A percentile compares a stretch with the other conserved stretches of the same genome.
These are phyloP conservation scores for Hydriomena furcata DNA, from an alignment of 2,888 invertebrate species.

Conservation along the genomic window DNA sequence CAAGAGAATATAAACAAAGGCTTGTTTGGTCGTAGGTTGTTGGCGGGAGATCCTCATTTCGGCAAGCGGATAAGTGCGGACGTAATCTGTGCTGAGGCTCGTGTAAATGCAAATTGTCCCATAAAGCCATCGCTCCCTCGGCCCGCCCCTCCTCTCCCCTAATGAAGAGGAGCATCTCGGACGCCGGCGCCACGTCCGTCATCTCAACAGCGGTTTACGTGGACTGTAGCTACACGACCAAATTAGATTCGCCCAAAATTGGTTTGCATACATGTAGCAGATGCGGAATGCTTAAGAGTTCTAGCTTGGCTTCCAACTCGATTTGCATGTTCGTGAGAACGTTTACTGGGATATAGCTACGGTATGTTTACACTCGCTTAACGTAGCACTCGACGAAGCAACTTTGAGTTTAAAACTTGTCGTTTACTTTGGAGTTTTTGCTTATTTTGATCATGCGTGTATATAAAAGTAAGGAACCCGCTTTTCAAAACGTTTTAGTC, in stretches of 20 bases:
- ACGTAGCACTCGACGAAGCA: slow-evolving; percentile 17
- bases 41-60: slow-evolving; percentile 68
- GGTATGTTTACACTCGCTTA: slow-evolving; percentile 23
- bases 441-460: slow-evolving; percentile 13
- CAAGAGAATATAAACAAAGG: slow-evolving; percentile 77
- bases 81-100: slow-evolving; percentile 80
- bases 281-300: slow-evolving; percentile 42
- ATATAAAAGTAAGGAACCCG: neutral
- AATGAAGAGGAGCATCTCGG: slow-evolving; percentile 78
- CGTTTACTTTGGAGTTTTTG: slow-evolving; percentile 1
- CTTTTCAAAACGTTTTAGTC: no score
- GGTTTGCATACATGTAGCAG: slow-evolving; percentile 56
- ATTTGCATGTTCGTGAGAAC: slow-evolving; percentile 39
- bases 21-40: slow-evolving; percentile 69
- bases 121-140: slow-evolving; percentile 71
- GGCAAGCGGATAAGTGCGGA: slow-evolving; percentile 77
- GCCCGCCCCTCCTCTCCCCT: slow-evolving; percentile 57
- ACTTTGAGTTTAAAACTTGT: slow-evolving; percentile 15
- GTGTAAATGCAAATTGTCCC: slow-evolving; percentile 83
- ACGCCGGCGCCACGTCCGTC: slow-evolving; percentile 67
- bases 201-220: slow-evolving; percentile 72
- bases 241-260: slow-evolving; percentile 73
- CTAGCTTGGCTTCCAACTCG: slow-evolving; percentile 35
- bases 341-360: slow-evolving; percentile 19
- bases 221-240: slow-evolving; percentile 59